Percentiles rank a stretch among this genome's conserved stretches.
phyloP scores from a whole-genome alignment of 2,797 vertebrate species.

The Onychomys torridus region DNA sequence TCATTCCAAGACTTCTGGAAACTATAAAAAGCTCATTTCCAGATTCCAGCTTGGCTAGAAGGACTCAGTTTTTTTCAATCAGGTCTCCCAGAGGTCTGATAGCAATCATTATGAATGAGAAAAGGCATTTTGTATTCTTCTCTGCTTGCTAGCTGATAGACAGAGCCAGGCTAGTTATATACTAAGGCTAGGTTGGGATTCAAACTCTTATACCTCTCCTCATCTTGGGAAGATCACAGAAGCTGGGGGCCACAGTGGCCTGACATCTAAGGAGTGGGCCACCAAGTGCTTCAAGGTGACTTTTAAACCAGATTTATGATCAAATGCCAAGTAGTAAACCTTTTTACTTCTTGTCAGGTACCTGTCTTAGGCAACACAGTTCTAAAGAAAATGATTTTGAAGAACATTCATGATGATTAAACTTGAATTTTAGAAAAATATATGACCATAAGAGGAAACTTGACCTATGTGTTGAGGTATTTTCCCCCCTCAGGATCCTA shows the following conservation, averaged over 20 bases:
- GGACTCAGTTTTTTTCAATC: conserved; percentile 72
- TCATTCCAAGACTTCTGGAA: conserved; percentile 76
- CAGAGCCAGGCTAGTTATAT: neutral
- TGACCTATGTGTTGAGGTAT: conserved; percentile 7
- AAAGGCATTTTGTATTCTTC: conserved; percentile 65
- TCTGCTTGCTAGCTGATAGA: neutral
- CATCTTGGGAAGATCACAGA: neutral
- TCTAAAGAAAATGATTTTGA: conserved; percentile 5
- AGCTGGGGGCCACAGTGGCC: neutral
- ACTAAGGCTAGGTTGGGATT: conserved; percentile 19
- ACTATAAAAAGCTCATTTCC: conserved; percentile 81
- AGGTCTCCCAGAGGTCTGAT: conserved; percentile 68
- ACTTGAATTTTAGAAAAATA: conserved; percentile 49
- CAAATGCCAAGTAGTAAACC: neutral
- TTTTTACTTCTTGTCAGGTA: neutral
- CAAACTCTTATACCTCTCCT: neutral
- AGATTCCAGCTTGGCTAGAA: conserved; percentile 71
- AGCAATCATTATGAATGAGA: conserved; percentile 72
- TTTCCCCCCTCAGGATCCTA: neutral
- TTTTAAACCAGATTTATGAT: neutral
- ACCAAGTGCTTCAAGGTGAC: neutral
- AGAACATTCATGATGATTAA: neutral
- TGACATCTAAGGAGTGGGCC: neutral
- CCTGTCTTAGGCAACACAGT: neutral
- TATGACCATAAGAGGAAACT: neutral